A percentile compares a stretch with the other conserved stretches of the same genome.
phyloP scores from a whole-genome alignment of 2,113 vertebrate genomes.

The Aldabrachelys gigantea region DNA sequence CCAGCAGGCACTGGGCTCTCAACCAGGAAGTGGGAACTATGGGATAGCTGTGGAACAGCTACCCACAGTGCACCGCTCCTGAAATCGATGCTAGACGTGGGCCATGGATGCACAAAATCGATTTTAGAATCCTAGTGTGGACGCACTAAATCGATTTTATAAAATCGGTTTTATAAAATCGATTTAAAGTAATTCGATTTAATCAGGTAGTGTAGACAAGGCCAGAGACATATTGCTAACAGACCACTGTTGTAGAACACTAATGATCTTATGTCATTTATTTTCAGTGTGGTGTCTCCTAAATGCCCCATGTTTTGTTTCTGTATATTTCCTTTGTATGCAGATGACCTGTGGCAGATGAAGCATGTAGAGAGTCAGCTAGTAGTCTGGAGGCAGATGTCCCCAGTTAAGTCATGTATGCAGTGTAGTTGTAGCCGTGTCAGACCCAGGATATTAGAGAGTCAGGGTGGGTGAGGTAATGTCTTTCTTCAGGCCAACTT shows the following conservation, averaged over 20 bases:
- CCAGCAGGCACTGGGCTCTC: too few species aligned
- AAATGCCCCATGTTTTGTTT: slow-evolving; percentile 42
- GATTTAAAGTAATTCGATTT: too few species aligned
- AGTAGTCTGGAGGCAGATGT: not conserved
- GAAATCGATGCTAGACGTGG: too few species aligned
- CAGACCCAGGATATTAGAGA: not conserved
- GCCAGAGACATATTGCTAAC: not conserved
- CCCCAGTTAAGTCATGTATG: not conserved
- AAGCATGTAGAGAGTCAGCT: not conserved
- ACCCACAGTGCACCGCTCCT: too few species aligned
- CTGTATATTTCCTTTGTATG: slow-evolving; percentile 28
- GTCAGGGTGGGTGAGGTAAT: not conserved
- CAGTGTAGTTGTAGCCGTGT: not conserved
- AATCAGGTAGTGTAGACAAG: too few species aligned
- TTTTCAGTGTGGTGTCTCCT: not conserved
- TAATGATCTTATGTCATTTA: not conserved
- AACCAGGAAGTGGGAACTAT: too few species aligned
- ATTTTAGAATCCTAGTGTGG: too few species aligned
- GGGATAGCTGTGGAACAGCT: too few species aligned
- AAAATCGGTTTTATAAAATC: too few species aligned
- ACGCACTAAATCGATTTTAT: too few species aligned
- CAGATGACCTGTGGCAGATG: not conserved
- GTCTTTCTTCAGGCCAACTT: not conserved
- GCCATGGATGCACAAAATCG: too few species aligned
- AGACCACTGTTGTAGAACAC: not conserved